phyloP scores from a whole-genome alignment of 2,888 invertebrate genomes.

The Augochlorella aurata region DNA sequence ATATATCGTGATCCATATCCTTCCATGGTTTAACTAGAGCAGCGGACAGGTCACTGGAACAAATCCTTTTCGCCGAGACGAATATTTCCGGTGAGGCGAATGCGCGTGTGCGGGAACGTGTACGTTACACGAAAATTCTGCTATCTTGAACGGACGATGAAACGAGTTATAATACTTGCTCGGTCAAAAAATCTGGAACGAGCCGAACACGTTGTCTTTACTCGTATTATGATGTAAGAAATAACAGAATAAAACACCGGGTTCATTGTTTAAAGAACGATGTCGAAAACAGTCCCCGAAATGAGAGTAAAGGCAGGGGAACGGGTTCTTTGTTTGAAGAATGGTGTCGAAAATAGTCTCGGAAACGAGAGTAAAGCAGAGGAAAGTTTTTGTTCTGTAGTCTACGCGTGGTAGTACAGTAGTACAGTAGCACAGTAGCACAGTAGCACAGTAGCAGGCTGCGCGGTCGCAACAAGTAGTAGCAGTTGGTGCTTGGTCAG shows the following conservation, averaged over 20 bases:
- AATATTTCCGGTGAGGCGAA: conserved; percentile 31
- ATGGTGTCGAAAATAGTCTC: conserved; percentile 21
- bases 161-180: not conserved
- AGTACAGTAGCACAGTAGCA: not conserved
- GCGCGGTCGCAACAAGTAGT: conserved; percentile 71
- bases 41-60: conserved; percentile 52
- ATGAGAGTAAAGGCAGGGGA: not conserved
- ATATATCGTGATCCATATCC: conserved; percentile 59
- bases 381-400: conserved; percentile 42
- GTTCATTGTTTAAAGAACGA: not conserved
- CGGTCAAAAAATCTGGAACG: not conserved
- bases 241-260: not conserved
- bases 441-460: conserved; percentile 2
- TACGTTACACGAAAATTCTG: not conserved
- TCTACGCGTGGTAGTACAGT: not conserved
- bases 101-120: not conserved
- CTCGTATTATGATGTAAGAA: not conserved
- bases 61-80: conserved; percentile 36
- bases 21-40: conserved; percentile 58
- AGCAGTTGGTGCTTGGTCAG: conserved; percentile 40
- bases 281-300: conserved; percentile 25
- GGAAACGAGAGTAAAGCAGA: not conserved
- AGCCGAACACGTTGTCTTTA: not conserved
- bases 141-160: not conserved
- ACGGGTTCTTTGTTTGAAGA: not conserved